Evolutionary conservation across 1,140 invertebrate species (phyloP).

Genomic region (Drosophila tropicalis): DNA sequence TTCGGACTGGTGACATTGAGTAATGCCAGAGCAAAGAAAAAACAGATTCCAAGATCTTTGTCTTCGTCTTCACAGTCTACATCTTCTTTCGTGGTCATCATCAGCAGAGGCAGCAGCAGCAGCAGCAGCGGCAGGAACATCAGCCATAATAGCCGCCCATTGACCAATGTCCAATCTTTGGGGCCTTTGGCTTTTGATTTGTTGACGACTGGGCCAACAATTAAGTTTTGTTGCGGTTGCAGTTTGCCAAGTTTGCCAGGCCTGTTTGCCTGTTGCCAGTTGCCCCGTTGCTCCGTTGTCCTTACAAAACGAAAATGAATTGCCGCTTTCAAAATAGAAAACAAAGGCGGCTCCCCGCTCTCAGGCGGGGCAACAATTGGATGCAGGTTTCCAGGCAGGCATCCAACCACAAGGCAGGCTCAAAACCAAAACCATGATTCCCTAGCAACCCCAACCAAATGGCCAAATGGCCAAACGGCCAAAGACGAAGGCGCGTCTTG

Average conservation of each 20-base stretch:
- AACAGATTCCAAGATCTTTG: slow-evolving; percentile 1
- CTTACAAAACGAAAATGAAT: slow-evolving; percentile 73
- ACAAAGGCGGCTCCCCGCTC: slow-evolving; percentile 18
- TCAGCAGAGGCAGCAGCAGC: background rate
- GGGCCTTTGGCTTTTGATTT: slow-evolving; percentile 59
- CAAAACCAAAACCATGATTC: background rate
- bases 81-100: slow-evolving; percentile 3
- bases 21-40: slow-evolving; percentile 48
- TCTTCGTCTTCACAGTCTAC: slow-evolving; percentile 2
- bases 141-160: slow-evolving; percentile 23
- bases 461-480: background rate
- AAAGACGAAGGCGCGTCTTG: slow-evolving; percentile 33
- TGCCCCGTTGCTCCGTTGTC: background rate
- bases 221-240: slow-evolving; percentile 45
- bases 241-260: slow-evolving; percentile 7
- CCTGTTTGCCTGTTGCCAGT: slow-evolving; percentile 5
- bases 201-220: slow-evolving; percentile 70
- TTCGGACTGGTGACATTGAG: slow-evolving; percentile 65
- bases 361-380: slow-evolving; percentile 20
- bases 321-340: slow-evolving; percentile 53
- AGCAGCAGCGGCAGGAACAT: too few species aligned
- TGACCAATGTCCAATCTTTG: slow-evolving; percentile 16
- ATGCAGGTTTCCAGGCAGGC: slow-evolving; percentile 21
- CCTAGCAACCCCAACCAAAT: background rate
- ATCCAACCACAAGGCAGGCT: slow-evolving; percentile 9